phyloP scores from a whole-genome alignment of 2,888 invertebrate genomes.

The Tromatobia lineatoria region DNA sequence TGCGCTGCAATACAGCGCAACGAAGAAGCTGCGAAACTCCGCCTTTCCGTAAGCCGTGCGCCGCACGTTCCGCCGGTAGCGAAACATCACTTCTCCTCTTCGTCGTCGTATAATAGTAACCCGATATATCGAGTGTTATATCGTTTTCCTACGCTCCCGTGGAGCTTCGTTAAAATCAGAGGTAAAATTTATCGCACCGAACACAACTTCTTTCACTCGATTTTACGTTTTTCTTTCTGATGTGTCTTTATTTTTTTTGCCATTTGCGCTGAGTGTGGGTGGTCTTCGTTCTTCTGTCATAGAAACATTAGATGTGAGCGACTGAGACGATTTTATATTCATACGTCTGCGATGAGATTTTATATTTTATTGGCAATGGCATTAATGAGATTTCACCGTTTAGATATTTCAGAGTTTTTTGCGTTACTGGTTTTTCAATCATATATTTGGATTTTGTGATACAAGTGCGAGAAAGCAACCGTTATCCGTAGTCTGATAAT shows the following conservation, averaged over 20 bases:
- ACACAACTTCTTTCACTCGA: slow-evolving; percentile 8
- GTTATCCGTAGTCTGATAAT: too few relatives aligned
- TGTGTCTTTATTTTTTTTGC: not conserved
- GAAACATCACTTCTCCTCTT: slow-evolving; percentile 11
- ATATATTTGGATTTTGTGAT: too few relatives aligned
- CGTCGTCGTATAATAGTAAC: slow-evolving; percentile 13
- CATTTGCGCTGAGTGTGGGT: not conserved
- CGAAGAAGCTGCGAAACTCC: slow-evolving; percentile 31
- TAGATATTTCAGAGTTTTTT: too few relatives aligned
- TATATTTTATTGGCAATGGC: not conserved
- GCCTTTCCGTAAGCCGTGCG: slow-evolving; percentile 12
- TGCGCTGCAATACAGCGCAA: slow-evolving; percentile 4
- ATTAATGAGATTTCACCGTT: not conserved
- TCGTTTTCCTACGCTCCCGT: not conserved
- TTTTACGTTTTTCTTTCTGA: not conserved
- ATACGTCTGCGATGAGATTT: not conserved
- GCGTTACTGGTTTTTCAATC: too few relatives aligned
- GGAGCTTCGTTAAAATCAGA: slow-evolving; percentile 19
- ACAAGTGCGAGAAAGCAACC: too few relatives aligned
- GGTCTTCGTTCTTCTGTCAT: not conserved
- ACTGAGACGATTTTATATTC: too few relatives aligned
- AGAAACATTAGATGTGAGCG: not conserved
- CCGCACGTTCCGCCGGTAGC: slow-evolving; percentile 49
- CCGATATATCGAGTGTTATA: slow-evolving; percentile 17
- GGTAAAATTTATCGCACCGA: slow-evolving; percentile 1